These are phyloP conservation scores for Rhorus exstirpatorius DNA, from an alignment of 2,888 invertebrate species.

Conservation along the genomic window DNA sequence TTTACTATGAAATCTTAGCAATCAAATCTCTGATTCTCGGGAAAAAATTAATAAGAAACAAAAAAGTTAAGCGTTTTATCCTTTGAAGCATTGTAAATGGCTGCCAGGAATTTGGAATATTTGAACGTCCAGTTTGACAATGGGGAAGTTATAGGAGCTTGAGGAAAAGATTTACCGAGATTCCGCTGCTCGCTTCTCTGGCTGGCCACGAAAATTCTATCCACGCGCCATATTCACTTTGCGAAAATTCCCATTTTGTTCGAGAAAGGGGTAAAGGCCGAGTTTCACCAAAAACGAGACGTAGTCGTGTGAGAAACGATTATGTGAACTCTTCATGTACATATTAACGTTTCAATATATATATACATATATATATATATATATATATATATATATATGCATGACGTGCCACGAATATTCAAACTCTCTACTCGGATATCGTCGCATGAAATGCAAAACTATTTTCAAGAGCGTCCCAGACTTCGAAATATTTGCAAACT, in stretches of 20 bases:
- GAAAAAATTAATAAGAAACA: no score
- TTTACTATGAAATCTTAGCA: no score
- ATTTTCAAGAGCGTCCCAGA: slow-evolving; percentile 62
- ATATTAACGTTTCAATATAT: slow-evolving; percentile 17
- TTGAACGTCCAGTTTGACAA: slow-evolving; percentile 38
- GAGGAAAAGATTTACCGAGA: slow-evolving; percentile 36
- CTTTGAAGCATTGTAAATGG: no score
- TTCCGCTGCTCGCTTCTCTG: slow-evolving; percentile 2
- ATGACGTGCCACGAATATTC: slow-evolving; percentile 68
- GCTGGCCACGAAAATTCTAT: slow-evolving; percentile 42
- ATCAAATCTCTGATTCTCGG: no score
- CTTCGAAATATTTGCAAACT: slow-evolving; percentile 55
- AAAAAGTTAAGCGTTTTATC: no score
- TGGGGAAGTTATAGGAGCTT: slow-evolving; percentile 1
- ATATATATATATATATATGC: slow-evolving; percentile 7
- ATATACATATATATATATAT: slow-evolving; percentile 9
- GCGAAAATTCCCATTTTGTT: slow-evolving; percentile 38
- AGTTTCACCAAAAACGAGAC: slow-evolving; percentile 26
- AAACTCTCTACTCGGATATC: slow-evolving; percentile 36
- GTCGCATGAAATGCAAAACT: slow-evolving; percentile 63
- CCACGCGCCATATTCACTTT: slow-evolving; percentile 11
- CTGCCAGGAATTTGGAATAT: no score
- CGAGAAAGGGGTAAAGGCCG: not conserved
- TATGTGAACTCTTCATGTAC: slow-evolving; percentile 45
- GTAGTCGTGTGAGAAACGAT: slow-evolving; percentile 46